Evolutionary conservation across 2,113 vertebrate species (phyloP).

Genomic region (Empidonax alnorum): DNA sequence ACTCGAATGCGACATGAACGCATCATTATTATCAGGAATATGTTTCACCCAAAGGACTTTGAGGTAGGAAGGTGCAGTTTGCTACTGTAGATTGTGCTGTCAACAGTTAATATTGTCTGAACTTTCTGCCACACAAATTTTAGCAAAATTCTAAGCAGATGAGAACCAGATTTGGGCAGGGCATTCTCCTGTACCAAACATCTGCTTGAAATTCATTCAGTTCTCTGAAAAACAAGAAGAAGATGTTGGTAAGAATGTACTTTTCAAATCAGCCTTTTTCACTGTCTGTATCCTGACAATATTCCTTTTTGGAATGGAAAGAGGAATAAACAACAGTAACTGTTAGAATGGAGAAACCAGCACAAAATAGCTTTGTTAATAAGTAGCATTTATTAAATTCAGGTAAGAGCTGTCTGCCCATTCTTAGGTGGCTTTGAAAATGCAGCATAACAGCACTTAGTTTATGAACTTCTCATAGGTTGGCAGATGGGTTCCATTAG

Average conservation of each 20-base stretch:
- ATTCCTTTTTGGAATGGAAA: background rate
- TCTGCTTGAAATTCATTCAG: background rate
- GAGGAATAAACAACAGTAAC: background rate
- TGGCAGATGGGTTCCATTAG: background rate
- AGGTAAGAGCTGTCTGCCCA: background rate
- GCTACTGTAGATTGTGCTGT: background rate
- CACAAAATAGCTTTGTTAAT: background rate
- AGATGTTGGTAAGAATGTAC: background rate
- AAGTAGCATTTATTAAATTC: background rate
- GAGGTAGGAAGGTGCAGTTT: constrained; percentile 77
- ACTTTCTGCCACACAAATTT: background rate
- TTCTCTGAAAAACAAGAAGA: background rate
- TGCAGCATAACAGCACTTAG: background rate
- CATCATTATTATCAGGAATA: constrained; percentile 93
- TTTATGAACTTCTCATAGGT: background rate
- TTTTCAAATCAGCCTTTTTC: background rate
- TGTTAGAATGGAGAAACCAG: background rate
- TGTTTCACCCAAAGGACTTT: constrained; percentile 97
- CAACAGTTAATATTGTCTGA: background rate
- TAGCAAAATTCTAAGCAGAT: background rate
- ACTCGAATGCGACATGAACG: constrained; percentile 86
- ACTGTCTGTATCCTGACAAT: background rate
- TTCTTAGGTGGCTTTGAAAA: background rate
- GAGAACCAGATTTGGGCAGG: background rate
- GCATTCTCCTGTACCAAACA: background rate